These are phyloP conservation scores for Oreochromis grahami DNA, from an alignment of 2,797 vertebrate species.

Conservation along the genomic window DNA sequence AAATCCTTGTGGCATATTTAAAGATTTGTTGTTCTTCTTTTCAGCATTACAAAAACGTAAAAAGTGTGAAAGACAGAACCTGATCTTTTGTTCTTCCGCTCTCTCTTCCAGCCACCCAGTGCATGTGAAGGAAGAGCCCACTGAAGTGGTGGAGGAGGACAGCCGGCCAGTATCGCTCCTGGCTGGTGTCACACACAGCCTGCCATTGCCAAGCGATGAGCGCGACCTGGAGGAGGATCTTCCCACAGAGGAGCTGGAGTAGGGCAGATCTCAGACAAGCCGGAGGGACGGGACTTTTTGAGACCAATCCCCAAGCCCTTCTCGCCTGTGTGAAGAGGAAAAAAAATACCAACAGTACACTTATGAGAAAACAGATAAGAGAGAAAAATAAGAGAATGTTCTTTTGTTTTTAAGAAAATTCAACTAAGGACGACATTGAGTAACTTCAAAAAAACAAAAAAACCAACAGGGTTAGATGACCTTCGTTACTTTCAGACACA, in stretches of 20 bases:
- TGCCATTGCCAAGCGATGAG: conserved; percentile 86
- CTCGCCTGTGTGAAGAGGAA: conserved; percentile 50
- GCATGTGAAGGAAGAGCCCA: conserved; percentile 97
- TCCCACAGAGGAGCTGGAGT: conserved; percentile 86
- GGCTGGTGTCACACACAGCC: conserved; percentile 85
- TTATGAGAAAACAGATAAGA: conserved; percentile 60
- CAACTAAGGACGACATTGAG: conserved; percentile 70
- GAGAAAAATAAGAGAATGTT: conserved; percentile 59
- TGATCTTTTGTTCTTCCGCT: neutral
- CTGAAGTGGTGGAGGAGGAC: conserved; percentile 89
- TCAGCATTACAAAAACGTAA: neutral
- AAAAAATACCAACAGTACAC: conserved; percentile 62
- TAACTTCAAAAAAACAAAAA: conserved; percentile 56
- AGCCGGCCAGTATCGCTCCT: conserved; percentile 85
- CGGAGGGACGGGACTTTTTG: conserved; percentile 48
- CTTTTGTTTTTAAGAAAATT: conserved; percentile 62
- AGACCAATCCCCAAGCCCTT: conserved; percentile 39
- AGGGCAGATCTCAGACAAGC: conserved; percentile 35
- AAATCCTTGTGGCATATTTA: neutral
- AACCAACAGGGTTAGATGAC: conserved; percentile 72
- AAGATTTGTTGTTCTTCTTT: neutral
- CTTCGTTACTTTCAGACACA: conserved; percentile 72
- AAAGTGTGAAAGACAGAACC: neutral
- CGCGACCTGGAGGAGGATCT: conserved; percentile 95
- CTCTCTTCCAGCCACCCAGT: conserved; percentile 83